Evolutionary conservation across 2,113 vertebrate genomes (phyloP).

Genomic region (Acrocephalus arundinaceus): DNA sequence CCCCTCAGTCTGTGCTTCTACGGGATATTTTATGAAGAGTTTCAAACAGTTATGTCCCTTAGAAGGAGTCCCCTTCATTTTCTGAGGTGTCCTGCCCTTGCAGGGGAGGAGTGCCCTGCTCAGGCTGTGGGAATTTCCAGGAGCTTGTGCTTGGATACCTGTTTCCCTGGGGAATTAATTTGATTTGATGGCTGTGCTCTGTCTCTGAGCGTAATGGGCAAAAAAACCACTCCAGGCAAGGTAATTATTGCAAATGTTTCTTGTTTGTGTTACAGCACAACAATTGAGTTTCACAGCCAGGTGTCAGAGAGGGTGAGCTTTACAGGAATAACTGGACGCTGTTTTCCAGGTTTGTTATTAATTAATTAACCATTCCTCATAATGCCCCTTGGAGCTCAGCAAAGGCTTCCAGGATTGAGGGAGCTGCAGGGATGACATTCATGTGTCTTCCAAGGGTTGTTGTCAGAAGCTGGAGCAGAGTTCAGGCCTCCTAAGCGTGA

Average conservation of each 20-base stretch:
- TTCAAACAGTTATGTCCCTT: rapidly evolving
- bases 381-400: neutral
- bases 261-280: neutral
- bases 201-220: neutral
- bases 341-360: neutral
- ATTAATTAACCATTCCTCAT: neutral
- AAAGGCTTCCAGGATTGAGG: neutral
- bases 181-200: neutral
- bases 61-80: rapidly evolving
- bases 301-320: neutral
- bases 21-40: neutral
- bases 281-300: neutral
- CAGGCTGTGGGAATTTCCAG: neutral
- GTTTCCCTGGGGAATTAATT: neutral
- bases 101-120: neutral
- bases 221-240: neutral
- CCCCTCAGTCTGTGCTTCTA: neutral
- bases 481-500: neutral
- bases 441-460: neutral
- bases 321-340: neutral
- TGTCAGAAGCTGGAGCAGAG: neutral
- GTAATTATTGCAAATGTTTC: neutral
- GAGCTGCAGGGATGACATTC: neutral
- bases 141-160: neutral
- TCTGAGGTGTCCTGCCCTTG: neutral